Percentiles rank a stretch among this genome's conserved stretches.
phyloP scores from a whole-genome alignment of 2,797 vertebrate species.

The Prunella strophiata region DNA sequence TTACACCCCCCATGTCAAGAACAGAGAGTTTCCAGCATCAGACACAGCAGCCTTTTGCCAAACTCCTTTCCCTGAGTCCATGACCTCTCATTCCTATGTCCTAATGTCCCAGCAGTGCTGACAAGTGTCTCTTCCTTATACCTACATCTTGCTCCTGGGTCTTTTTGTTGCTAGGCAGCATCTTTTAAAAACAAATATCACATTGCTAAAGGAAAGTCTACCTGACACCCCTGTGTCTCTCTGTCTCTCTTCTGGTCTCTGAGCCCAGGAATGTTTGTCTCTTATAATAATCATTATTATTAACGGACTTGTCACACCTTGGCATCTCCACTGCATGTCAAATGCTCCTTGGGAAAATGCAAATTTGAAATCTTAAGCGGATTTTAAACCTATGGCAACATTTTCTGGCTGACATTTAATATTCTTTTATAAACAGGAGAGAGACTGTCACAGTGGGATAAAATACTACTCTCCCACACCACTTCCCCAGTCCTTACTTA shows the following conservation, averaged over 20 bases:
- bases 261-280: neutral
- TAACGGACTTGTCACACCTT: neutral
- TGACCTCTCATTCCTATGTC: neutral
- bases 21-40: neutral
- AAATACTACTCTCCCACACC: neutral
- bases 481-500: neutral
- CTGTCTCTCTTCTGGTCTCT: neutral
- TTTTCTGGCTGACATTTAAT: constrained; percentile 24
- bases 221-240: neutral
- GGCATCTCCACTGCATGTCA: neutral
- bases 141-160: neutral
- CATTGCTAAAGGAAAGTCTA: neutral
- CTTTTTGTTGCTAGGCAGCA: constrained; percentile 30
- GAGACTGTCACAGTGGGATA: neutral
- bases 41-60: neutral
- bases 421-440: neutral
- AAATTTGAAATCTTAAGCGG: neutral
- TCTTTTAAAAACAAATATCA: constrained; percentile 38
- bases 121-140: neutral
- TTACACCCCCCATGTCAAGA: neutral
- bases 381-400: neutral
- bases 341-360: neutral
- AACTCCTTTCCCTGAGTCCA: neutral
- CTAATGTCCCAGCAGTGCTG: neutral
- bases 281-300: constrained; percentile 9